Base-by-base conservation (phyloP, 1,140 invertebrate genomes). In the Drosophila ficusphila region DNA sequence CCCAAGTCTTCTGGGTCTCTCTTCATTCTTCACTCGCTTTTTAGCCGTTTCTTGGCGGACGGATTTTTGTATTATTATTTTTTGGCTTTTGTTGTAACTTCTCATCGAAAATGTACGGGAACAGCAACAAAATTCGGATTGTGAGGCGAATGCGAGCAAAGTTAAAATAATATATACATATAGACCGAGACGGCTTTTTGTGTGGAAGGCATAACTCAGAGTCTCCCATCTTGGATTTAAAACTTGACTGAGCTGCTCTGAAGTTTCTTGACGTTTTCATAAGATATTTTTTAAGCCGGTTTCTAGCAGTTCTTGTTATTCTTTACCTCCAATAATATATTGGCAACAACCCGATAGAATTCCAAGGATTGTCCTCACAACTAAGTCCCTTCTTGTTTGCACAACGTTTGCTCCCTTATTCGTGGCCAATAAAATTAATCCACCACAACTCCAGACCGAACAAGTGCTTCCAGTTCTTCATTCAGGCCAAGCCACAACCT, bases 31-130 rank as follows among this genome's bases (percentile, higher is more conserved):
- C 31, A 36, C 31, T 33, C 49, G 21, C 21, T 54, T 58, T 57
- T 53, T 14, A 34, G 23, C 49, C 19, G 18, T 33, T 56, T 21
- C 58, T 62, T 12, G 53, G 29, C 36, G 11, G 14, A 25, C 27
- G 8, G 18, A 16, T 33, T 25, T 21, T 41, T n/a, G 34, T 7
- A 14, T 46, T 58, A 19, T 34, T 27, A 11, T 39, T 39, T 53
- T 52, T 83, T 41, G 75, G 74, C 76, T 68, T 85, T 85, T 85
- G 76, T 86, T 79, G 79, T 85, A 83, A 78, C 49, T 61, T 41
- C 79, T 75, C 79, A 78, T 75, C 62, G 65, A 74, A 83, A 83
- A 83, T 67, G 71, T 61, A 61, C 21, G 36, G 19, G 5, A 49
- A 61, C 12, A 57, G 52, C 60, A 61, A 64, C 27, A 61, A 36